Evolutionary conservation across 2,888 invertebrate genomes (phyloP).

Genomic region (Exephanes ischioxanthus): DNA sequence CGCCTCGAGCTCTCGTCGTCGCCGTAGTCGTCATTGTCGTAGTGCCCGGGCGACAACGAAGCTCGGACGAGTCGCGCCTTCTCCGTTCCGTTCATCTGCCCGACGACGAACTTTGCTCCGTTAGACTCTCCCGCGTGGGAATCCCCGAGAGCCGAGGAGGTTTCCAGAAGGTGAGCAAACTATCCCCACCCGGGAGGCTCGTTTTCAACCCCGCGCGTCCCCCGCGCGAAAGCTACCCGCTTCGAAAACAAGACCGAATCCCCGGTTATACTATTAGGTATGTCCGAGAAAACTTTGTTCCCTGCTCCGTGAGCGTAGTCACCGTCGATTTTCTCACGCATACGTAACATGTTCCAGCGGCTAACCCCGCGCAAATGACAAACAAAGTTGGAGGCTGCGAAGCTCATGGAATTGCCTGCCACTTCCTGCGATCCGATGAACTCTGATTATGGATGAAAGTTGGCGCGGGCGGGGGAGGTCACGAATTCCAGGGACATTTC

Average conservation of each 20-base stretch:
- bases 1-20: slow-evolving; percentile 66
- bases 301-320: background rate
- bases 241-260: slow-evolving; percentile 17
- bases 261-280: slow-evolving; percentile 19
- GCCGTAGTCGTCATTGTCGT: slow-evolving; percentile 49
- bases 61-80: slow-evolving; percentile 45
- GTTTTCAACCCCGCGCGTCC: background rate
- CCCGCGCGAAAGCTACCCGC: background rate
- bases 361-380: background rate
- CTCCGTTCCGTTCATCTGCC: slow-evolving; percentile 52
- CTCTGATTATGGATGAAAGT: background rate
- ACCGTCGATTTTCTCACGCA: slow-evolving; percentile 14
- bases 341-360: slow-evolving; percentile 6
- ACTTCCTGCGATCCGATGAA: background rate
- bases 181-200: slow-evolving; percentile 5
- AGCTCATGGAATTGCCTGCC: background rate
- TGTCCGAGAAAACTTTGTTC: background rate
- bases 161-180: slow-evolving; percentile 25
- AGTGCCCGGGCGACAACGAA: slow-evolving; percentile 46
- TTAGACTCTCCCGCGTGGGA: slow-evolving; percentile 40
- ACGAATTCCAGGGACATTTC: background rate
- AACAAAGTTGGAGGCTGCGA: slow-evolving; percentile 16
- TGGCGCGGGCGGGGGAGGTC: no score
- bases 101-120: slow-evolving; percentile 59
- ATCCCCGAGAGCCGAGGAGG: slow-evolving; percentile 35